A percentile compares a stretch with the other conserved stretches of the same genome.
Evolutionary conservation across 2,888 invertebrate genomes (phyloP).

Genomic region (Drosophila percnosoma): DNA sequence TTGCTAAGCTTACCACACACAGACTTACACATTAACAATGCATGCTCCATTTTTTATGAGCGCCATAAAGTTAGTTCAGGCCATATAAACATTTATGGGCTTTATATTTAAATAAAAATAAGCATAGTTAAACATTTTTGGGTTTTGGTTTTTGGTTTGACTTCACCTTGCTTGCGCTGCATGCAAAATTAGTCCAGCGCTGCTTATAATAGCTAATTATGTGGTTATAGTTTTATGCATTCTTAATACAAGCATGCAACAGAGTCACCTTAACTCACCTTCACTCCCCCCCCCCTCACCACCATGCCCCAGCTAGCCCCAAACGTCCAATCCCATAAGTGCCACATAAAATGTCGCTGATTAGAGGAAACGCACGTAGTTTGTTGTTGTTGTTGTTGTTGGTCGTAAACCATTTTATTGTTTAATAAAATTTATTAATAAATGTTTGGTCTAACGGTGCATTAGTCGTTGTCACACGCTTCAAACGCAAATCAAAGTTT

Average conservation of each 20-base stretch:
- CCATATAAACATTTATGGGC: constrained; percentile 75
- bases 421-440: constrained; percentile 78
- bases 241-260: constrained; percentile 69
- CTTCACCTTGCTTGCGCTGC: constrained; percentile 25
- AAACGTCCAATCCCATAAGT: constrained; percentile 20
- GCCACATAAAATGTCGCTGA: constrained; percentile 73
- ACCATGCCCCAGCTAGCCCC: no score
- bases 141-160: constrained; percentile 3
- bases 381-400: constrained; percentile 28
- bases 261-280: constrained; percentile 33
- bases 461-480: constrained; percentile 60
- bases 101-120: constrained; percentile 78
- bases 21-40: constrained; percentile 30
- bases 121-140: constrained; percentile 69
- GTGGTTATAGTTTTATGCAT: constrained; percentile 80
- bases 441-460: constrained; percentile 66
- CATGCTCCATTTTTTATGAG: constrained; percentile 74
- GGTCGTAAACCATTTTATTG: constrained; percentile 71
- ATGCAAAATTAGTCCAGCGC: constrained; percentile 73
- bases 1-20: constrained; percentile 7
- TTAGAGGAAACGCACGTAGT: constrained; percentile 64
- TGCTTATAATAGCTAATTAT: constrained; percentile 78
- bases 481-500: constrained; percentile 67
- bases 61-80: constrained; percentile 68
- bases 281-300: no score